Evolutionary conservation across 2,113 vertebrate species (phyloP).

Genomic region (Siniperca knerii): DNA sequence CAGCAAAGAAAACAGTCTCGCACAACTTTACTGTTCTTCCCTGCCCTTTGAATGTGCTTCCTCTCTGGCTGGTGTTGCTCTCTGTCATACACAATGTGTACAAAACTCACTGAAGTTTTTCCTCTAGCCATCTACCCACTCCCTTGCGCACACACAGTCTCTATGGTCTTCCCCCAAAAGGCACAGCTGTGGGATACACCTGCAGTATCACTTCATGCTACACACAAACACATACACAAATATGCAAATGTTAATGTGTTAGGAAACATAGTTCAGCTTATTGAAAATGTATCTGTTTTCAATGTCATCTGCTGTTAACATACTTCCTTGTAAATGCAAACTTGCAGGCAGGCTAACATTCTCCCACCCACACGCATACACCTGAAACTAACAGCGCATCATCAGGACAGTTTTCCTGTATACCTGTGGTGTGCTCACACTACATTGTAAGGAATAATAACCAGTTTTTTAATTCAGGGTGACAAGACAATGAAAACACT

Average conservation of each 20-base stretch:
- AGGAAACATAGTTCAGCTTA: constrained; percentile 12
- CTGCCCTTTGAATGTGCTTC: constrained; percentile 43
- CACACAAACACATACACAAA: constrained; percentile 1
- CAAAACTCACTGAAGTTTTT: constrained; percentile 8
- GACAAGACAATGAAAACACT: neutral
- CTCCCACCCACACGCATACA: neutral
- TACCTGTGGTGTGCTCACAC: too few species aligned
- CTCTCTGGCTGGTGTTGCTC: neutral
- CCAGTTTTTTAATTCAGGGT: neutral
- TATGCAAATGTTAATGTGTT: constrained; percentile 29
- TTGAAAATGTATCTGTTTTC: constrained; percentile 48
- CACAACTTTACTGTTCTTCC: constrained; percentile 32
- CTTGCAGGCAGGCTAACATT: neutral
- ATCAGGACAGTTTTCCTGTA: neutral
- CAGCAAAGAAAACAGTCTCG: neutral
- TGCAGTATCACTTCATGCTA: constrained; percentile 7
- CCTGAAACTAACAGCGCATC: neutral
- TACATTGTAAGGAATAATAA: neutral
- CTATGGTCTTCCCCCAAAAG: constrained; percentile 20
- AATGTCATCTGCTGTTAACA: neutral
- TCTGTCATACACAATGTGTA: neutral
- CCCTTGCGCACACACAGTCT: neutral
- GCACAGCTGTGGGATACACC: neutral
- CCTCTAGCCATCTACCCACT: neutral
- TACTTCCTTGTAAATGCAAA: constrained; percentile 1